A percentile compares a stretch with the other conserved stretches of the same genome.
Conservation (phyloP, 2,113 vertebrate species). For the Oreochromis tanganicae region DNA sequence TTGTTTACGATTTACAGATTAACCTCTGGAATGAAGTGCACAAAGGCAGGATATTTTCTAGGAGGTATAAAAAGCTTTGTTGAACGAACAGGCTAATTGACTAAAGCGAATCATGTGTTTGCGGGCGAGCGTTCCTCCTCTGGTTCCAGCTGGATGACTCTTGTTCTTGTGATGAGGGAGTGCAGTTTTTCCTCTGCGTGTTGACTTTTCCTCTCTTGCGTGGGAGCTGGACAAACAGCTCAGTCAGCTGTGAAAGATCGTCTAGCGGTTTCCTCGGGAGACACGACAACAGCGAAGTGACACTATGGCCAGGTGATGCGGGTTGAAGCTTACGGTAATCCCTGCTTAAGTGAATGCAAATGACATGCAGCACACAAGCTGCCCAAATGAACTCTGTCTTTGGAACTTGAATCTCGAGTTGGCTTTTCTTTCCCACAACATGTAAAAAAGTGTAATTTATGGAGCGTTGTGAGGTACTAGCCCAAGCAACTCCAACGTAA, state of each 20-base stretch:
- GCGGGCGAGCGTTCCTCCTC: constrained; percentile 27
- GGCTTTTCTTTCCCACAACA: neutral
- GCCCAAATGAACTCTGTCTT: neutral
- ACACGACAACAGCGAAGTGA: neutral
- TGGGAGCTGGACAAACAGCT: constrained; percentile 20
- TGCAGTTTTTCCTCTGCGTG: neutral
- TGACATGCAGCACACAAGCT: neutral
- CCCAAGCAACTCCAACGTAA: neutral
- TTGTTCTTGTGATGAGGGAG: constrained; percentile 25
- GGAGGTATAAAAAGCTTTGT: constrained; percentile 27
- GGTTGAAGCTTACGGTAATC: constrained; percentile 21
- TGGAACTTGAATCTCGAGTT: neutral
- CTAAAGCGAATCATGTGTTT: constrained; percentile 56
- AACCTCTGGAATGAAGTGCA: constrained; percentile 26
- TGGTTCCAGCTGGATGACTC: constrained; percentile 47
- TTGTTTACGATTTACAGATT: constrained; percentile 48
- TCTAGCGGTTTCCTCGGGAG: constrained; percentile 33
- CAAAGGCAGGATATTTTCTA: constrained; percentile 21
- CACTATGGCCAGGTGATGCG: neutral
- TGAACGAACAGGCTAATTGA: constrained; percentile 42
- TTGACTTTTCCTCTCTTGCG: constrained; percentile 14
- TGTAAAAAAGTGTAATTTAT: neutral
- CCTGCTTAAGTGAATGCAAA: neutral
- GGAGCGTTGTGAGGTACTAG: neutral
- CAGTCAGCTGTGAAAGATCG: constrained; percentile 53